Conservation (phyloP, 1,140 invertebrate species). For the Aphaenogaster ashmeadi region DNA sequence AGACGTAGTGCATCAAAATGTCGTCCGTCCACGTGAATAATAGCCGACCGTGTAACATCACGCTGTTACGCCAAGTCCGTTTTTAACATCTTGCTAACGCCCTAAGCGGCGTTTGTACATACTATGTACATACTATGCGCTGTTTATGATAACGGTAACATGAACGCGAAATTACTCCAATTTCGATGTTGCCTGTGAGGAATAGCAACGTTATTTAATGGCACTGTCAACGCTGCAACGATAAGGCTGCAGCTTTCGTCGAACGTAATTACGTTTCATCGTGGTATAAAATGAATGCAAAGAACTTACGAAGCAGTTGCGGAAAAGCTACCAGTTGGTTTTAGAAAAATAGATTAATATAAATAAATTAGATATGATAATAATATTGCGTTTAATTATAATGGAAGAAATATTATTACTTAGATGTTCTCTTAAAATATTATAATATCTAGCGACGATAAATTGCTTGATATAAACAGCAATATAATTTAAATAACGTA, state of each 20-base stretch:
- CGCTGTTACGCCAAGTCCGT: conserved; percentile 45
- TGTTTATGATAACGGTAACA: conserved; percentile 43
- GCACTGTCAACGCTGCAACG: not conserved
- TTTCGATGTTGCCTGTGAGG: conserved; percentile 6
- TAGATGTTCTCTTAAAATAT: not conserved
- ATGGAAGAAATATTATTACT: not conserved
- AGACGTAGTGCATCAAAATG: conserved; percentile 47
- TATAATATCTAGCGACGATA: not conserved
- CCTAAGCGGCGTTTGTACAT: conserved; percentile 26
- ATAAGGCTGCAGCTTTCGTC: not conserved
- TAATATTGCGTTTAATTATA: not conserved
- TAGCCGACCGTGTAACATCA: conserved; percentile 29
- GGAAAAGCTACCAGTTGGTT: not conserved
- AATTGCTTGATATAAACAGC: not conserved
- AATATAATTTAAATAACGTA: not conserved
- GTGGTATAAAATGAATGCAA: not conserved
- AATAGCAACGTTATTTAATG: conserved; percentile 17
- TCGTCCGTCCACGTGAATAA: conserved; percentile 35
- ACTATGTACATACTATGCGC: no score
- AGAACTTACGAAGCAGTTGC: not conserved
- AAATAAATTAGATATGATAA: conserved; percentile 9
- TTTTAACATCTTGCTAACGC: conserved; percentile 54
- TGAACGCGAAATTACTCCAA: conserved; percentile 23
- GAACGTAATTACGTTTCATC: not conserved
- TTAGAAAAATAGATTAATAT: not conserved